Evolutionary conservation across 2,797 vertebrate species (phyloP), one percentile per base, ranked within the genome.

Genomic region (Chaetophractus vellerosus): DNA sequence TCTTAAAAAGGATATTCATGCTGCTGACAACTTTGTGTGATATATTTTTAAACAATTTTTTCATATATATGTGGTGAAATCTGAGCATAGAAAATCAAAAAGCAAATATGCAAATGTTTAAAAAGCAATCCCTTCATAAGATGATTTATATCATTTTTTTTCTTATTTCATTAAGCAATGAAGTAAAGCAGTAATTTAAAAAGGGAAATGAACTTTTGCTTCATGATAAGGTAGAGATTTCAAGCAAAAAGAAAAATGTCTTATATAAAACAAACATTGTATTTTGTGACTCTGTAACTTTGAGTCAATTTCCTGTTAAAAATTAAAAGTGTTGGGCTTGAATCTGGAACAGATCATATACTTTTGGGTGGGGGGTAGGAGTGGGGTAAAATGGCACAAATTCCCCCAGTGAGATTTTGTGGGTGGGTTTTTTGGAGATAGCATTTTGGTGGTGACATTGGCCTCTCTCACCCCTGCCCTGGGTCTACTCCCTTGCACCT

Each of bases 181-280:
- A 88, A 86, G 45, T 50, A 69, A 79, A 74, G 72, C 15, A 74
- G 0, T 19, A 78, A 52, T 80, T 74, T 71, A 59, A 86, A 90
- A 79, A 84, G 28, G 41, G 88, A 87, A 75, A 69, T 48, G 5
- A 59, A 18, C 12, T 55, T 90, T 74, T 48, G 28, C n/a, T 88
- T 93, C 36, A 41, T 28, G 14, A 38, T 38, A 59, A 52, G 5
- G 41, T 78, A 93, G 82, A 59, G 66, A 75, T 59, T 78, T 90
- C 66, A 79, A 94, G 41, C 52, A 61, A 94, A 76, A 81, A 68
- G 45, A 76, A 94, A 84, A 55, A 19, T 19, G 15, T 84, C 48
- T 61, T 88, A 72, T 55, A 85, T 80, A 76, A 93, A 83, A 59
- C 12, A 79, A 72, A 48, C n/a, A 15, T 63, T 90, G 5, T 31